Base-by-base conservation (phyloP, 2,797 vertebrate species). In the Crocidura indochinensis region DNA sequence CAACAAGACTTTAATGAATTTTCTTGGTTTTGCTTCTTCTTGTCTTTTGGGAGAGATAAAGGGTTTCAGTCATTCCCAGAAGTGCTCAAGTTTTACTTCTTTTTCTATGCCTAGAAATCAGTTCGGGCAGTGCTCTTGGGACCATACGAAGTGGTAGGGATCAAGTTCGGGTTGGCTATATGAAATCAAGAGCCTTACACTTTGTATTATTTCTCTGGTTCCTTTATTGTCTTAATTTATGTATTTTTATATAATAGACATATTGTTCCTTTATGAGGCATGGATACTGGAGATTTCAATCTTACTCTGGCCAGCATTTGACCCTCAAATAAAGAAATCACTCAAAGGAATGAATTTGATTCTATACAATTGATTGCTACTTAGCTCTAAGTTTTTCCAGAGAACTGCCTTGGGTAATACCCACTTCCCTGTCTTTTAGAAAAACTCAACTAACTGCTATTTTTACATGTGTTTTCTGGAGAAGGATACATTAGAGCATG, bases 1-100 rank as follows among this genome's bases (percentile, higher is more conserved):
- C 29, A 71, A 51, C 5, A 71, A 83, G 79, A 75, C 49, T 73
- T 91, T 65, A 38, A 56, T 81, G 26, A 12, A 65, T 8, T 84
- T 92, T 72, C 69, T 88, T 89, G 69, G 19, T 26, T 69, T 87
- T 80, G 17, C 44, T 84, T 88, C 56, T 78, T 84, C 81, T 79
- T 53, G 51, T 53, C 51, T 53, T 53, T 53, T 53, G 1, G 51
- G 12, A 12, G 51, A 53, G 51, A 12, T 12, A 38, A 53, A 53
- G 51, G 12, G 51, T 53, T 53, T 53, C 12, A 17, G 51, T 17
- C 51, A 53, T 17, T 14, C 51, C 51, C 51, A 53, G 51, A 1
- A 53, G 51, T 53, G 12, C 51, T 53, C 51, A 53, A 17, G 51
- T 12, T 60, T 20, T 60, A 60, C 56, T 60, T 15, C 4, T 79